A percentile compares a stretch with the other conserved stretches of the same genome.
These are phyloP conservation scores for Lutjanus erythropterus DNA, from an alignment of 2,113 vertebrate species.

Conservation along the genomic window DNA sequence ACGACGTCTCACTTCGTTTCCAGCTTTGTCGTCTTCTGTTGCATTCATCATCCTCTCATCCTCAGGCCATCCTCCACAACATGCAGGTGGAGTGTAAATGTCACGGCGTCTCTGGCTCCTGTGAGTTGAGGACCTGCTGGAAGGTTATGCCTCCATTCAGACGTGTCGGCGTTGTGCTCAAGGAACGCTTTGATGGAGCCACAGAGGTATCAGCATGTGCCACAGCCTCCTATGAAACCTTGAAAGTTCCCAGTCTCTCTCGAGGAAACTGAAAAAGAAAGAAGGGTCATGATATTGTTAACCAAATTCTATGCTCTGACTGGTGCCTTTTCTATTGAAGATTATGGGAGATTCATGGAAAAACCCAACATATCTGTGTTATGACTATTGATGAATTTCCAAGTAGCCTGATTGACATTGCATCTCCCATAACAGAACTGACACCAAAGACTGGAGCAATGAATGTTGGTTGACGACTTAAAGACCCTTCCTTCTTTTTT, in stretches of 20 bases:
- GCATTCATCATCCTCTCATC: background rate
- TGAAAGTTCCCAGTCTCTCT: background rate
- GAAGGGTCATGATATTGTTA: too few species aligned
- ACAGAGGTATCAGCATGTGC: slow-evolving; percentile 76
- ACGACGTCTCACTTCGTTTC: background rate
- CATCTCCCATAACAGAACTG: too few species aligned
- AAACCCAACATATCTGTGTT: too few species aligned
- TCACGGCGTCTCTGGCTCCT: slow-evolving; percentile 84
- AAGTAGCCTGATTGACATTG: too few species aligned
- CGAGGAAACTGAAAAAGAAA: too few species aligned
- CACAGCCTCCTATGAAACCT: background rate
- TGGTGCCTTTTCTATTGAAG: too few species aligned
- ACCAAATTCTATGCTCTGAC: too few species aligned
- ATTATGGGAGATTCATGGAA: too few species aligned
- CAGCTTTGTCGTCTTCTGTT: background rate
- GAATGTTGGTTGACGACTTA: too few species aligned
- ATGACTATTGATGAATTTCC: too few species aligned
- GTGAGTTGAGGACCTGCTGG: slow-evolving; percentile 85
- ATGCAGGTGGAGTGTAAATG: slow-evolving; percentile 87
- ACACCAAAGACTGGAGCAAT: too few species aligned
- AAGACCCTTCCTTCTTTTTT: too few species aligned
- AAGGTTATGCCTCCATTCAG: slow-evolving; percentile 86
- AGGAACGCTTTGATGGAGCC: slow-evolving; percentile 85
- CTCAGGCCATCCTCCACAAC: slow-evolving; percentile 86
- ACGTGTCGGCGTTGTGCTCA: slow-evolving; percentile 81